A percentile compares a stretch with the other conserved stretches of the same genome.
Evolutionary conservation across 2,797 vertebrate species (phyloP).

Genomic region (Acridotheres tristis): DNA sequence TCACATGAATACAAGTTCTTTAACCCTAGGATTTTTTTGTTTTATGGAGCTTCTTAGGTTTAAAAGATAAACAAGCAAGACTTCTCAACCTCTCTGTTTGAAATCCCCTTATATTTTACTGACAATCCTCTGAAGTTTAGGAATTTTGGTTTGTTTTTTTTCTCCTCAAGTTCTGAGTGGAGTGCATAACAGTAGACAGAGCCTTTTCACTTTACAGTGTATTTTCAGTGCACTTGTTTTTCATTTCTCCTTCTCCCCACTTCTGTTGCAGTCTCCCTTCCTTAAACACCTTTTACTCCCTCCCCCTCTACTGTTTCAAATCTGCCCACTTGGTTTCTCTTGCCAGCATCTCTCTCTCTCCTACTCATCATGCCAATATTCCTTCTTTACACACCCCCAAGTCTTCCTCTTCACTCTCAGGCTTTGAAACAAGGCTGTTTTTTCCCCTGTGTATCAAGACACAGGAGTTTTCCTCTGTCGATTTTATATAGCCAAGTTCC

Average conservation of each 20-base stretch:
- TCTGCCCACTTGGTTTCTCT: constrained; percentile 46
- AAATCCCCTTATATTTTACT: neutral
- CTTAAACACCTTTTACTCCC: constrained; percentile 14
- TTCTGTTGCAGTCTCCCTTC: neutral
- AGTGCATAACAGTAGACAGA: neutral
- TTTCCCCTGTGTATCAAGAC: neutral
- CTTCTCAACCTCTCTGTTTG: neutral
- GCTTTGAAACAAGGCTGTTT: neutral
- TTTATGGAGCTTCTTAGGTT: neutral
- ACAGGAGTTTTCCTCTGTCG: neutral
- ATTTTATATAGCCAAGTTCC: neutral
- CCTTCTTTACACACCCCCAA: neutral
- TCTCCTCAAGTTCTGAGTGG: neutral
- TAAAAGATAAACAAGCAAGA: neutral
- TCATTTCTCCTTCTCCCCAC: neutral
- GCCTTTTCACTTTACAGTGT: neutral
- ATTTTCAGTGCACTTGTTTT: constrained; percentile 5
- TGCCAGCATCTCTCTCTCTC: constrained; percentile 19
- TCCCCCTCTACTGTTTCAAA: constrained; percentile 16
- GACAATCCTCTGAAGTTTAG: neutral
- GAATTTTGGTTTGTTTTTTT: accelerated
- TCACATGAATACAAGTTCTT: neutral
- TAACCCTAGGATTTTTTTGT: neutral
- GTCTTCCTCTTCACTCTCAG: neutral
- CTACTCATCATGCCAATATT: constrained; percentile 4